Evolutionary conservation across 2,113 vertebrate species (phyloP).

Genomic region (Trematomus loennbergii): DNA sequence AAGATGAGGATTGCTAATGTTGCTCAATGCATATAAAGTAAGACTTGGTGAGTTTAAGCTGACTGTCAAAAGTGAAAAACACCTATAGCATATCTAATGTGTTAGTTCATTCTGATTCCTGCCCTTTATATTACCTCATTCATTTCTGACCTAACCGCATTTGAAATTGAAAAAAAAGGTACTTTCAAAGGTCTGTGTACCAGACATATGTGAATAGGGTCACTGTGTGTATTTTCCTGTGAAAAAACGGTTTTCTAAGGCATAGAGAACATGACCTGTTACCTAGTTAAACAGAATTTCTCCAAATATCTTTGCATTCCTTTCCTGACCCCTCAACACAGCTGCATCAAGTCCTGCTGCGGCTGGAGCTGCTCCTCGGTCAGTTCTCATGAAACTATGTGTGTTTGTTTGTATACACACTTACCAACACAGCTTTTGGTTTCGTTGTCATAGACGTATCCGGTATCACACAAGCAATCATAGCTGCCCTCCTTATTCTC

Average conservation of each 20-base stretch:
- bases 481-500: constrained; percentile 88
- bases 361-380: constrained; percentile 32
- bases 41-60: not conserved
- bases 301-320: constrained; percentile 55
- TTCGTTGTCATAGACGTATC: constrained; percentile 86
- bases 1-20: not conserved
- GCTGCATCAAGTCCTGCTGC: constrained; percentile 62
- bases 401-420: constrained; percentile 6
- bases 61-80: not conserved
- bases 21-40: not conserved
- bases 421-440: constrained; percentile 90
- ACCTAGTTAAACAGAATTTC: constrained; percentile 63
- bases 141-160: not conserved
- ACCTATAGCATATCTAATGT: not conserved
- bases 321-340: constrained; percentile 59
- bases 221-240: not conserved
- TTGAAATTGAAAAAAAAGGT: not conserved
- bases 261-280: constrained; percentile 47
- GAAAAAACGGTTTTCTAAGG: not conserved
- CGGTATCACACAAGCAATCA: constrained; percentile 88
- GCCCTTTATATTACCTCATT: not conserved
- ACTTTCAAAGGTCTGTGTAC: not conserved
- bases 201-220: not conserved
- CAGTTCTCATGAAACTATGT: constrained; percentile 24
- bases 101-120: not conserved